These are phyloP conservation scores for Microcebus tavaratra DNA, from an alignment of 2,113 vertebrate species.

Conservation along the genomic window DNA sequence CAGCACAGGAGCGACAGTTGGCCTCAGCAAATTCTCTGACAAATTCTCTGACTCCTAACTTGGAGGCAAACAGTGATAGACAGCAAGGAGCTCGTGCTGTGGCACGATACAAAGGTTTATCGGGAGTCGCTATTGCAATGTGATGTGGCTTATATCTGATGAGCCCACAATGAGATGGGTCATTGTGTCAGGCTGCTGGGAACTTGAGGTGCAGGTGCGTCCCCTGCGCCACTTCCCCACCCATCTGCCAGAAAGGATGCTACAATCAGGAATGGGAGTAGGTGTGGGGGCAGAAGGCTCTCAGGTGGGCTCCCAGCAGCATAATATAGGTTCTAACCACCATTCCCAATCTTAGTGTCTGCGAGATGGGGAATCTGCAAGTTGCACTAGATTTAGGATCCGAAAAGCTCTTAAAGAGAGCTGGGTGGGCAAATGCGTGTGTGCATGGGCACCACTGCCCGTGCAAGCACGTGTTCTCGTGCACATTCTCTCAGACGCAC, in stretches of 20 bases:
- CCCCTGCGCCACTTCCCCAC: no score
- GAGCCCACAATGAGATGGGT: neutral
- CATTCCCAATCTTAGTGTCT: neutral
- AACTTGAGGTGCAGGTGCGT: neutral
- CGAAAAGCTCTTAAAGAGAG: neutral
- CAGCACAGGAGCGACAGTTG: no score
- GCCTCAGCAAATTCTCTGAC: neutral
- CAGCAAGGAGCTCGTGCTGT: neutral
- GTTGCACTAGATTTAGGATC: neutral
- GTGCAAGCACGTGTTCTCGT: neutral
- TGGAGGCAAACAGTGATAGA: neutral
- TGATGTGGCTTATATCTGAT: neutral
- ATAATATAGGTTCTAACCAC: neutral
- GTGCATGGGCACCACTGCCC: accelerated
- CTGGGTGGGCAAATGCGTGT: accelerated
- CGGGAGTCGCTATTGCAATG: neutral
- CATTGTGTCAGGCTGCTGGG: neutral
- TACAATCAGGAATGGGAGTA: neutral
- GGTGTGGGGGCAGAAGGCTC: neutral
- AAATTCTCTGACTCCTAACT: neutral
- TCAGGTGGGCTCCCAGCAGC: neutral
- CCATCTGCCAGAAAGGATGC: neutral
- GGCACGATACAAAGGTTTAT: neutral
- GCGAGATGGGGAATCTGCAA: neutral
- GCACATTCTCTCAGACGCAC: accelerated